Base-by-base conservation (phyloP, 1,140 invertebrate species). In the Artemia franciscana region DNA sequence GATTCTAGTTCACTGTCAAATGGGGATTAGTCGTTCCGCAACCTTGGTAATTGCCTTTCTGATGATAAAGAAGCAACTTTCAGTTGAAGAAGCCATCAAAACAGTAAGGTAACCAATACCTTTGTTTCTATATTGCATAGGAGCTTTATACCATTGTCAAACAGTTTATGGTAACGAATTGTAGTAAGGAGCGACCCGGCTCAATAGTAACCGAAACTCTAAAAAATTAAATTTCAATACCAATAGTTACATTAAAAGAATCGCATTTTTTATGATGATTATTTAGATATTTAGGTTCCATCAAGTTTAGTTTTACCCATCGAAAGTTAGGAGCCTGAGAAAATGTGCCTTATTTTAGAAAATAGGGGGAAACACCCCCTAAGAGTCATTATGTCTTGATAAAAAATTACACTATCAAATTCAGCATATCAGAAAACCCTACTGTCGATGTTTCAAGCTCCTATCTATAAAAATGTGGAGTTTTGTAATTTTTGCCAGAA, bases 1-100 rank as follows among this genome's bases (percentile, higher is more conserved):
- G 71, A 80, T 85, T 1, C 75, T 86, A 60, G 84, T 90, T 1
- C 85, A 89, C 70, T 89, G 86, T 68, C 74, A 85, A 60, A 81
- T 86, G 73, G 87, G 88, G 23, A 81, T 88, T 62, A 88, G 85
- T 1, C 79, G 86, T 1, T 88, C 85, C 24, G 83, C 84, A 23
- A 85, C 86, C 0, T 80, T 85, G 65, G 84, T 86, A 0, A 73
- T 88, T 25, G 85, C 85, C 21, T 90, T 84, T 70, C 74, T 90
- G 26, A 89, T 91, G 84, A 82, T 90, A 58, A 84, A 84, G 68
- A 78, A 80, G 59, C 77, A 80, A 39, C 85, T 88, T 81, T 77
- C 79, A n/a, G 80, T 85, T 0, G 73, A 78, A 5, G 82, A 88
- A 62, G 87, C 88, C 12, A 73, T 91, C 57, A 75, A 74, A 7